Percentiles rank a stretch among this genome's conserved stretches.
These are phyloP conservation scores for Ptilorrhoa leucosticta DNA, from an alignment of 2,113 vertebrate species.

Conservation along the genomic window DNA sequence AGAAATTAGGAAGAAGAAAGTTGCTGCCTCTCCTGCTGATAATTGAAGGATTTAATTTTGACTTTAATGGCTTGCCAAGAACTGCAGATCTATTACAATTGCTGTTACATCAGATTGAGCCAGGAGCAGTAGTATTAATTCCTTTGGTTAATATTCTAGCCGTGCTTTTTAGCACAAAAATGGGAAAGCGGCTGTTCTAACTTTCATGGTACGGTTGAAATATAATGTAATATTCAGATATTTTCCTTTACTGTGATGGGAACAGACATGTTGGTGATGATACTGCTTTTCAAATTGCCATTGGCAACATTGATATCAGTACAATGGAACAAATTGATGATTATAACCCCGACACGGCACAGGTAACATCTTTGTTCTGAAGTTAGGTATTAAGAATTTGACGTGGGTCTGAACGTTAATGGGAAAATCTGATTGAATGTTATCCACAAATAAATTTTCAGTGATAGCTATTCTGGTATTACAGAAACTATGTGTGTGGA, in stretches of 20 bases:
- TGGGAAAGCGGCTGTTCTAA: not conserved
- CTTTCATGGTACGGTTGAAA: not conserved
- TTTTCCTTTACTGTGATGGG: conserved; percentile 74
- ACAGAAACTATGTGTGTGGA: not conserved
- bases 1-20: not conserved
- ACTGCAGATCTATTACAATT: not conserved
- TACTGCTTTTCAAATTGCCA: conserved; percentile 86
- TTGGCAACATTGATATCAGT: conserved; percentile 90
- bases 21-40: not conserved
- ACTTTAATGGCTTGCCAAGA: not conserved
- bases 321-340: conserved; percentile 85
- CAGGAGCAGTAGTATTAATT: not conserved
- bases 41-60: not conserved
- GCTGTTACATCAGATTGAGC: not conserved
- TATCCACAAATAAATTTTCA: not conserved
- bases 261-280: conserved; percentile 84
- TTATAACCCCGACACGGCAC: conserved; percentile 79
- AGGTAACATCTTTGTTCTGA: conserved; percentile 30
- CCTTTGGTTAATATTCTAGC: not conserved
- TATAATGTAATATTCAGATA: not conserved
- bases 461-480: not conserved
- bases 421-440: not conserved
- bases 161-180: not conserved
- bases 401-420: not conserved
- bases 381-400: not conserved